phyloP scores from a whole-genome alignment of 1,140 invertebrate genomes.

The Trichonephila clavata region DNA sequence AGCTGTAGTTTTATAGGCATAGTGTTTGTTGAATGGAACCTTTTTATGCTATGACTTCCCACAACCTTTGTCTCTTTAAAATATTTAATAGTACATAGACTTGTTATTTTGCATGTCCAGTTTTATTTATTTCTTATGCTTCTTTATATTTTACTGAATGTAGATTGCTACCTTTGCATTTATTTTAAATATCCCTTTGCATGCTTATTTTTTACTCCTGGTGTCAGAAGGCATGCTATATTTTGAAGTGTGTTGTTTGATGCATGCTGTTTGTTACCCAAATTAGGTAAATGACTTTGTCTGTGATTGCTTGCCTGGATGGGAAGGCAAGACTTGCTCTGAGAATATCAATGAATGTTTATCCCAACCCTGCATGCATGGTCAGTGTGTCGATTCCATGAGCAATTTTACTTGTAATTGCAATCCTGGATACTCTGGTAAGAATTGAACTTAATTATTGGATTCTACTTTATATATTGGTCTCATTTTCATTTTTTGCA shows the following conservation, averaged over 20 bases:
- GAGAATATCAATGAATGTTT: slow-evolving; percentile 89
- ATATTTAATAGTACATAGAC: too few relatives aligned
- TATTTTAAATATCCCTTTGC: slow-evolving; percentile 20
- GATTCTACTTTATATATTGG: neutral
- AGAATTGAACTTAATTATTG: slow-evolving; percentile 49
- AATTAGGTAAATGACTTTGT: slow-evolving; percentile 82
- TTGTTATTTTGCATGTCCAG: neutral
- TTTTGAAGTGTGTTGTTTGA: neutral
- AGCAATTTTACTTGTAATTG: slow-evolving; percentile 94
- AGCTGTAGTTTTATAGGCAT: too few relatives aligned
- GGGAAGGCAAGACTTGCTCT: slow-evolving; percentile 91
- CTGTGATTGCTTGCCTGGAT: slow-evolving; percentile 93
- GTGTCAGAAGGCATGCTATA: neutral
- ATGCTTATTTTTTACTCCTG: neutral
- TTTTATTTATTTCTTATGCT: neutral
- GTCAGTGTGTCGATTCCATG: slow-evolving; percentile 90
- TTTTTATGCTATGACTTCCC: too few relatives aligned
- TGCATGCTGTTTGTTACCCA: slow-evolving; percentile 62
- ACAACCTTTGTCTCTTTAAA: too few relatives aligned
- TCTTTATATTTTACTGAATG: too few relatives aligned
- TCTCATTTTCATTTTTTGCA: neutral
- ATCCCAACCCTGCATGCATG: slow-evolving; percentile 84
- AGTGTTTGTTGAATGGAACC: too few relatives aligned
- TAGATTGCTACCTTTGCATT: neutral
- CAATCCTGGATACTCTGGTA: slow-evolving; percentile 92